Base-by-base conservation (phyloP, 2,113 vertebrate species). In the Leptobrachium leishanense region DNA sequence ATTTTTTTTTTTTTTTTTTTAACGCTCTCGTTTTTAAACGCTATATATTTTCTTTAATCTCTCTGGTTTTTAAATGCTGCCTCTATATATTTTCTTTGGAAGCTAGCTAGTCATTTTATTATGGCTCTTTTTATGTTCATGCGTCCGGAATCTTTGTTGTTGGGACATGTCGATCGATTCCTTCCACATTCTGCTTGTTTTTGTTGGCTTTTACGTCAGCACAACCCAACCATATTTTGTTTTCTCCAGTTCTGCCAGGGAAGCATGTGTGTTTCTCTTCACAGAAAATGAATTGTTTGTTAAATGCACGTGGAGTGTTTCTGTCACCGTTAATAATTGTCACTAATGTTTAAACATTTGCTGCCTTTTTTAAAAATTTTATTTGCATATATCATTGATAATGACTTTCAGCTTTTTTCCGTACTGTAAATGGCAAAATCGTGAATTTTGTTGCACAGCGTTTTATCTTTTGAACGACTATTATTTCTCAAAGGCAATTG, bases 241-340 rank as follows among this genome's bases (percentile, higher is more conserved):
- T 81, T 79, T 74, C 41, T 31, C 77, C 31, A 1, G 7, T 68
- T 70, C 15, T 81, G 78, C 78, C 78, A 74, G 64, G 40, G 57
- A 74, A 62, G 72, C 78, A 68, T 81, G 57, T 74, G 78, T 81
- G 78, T 81, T 81, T 74, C 50, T 63, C 42, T 68, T 72, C 70
- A 81, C 78, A 81, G 72, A 74, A 81, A 68, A 81, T 79, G 42
- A 67, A 73, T 74, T 62, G 78, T 74, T 80, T 80, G 77, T 62
- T 67, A 68, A 59, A 74, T 74, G 54, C 44, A 20, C 73, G 53
- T 68, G 43, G 65, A 50, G 57, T 74, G 5, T 43, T 74, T 20
- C 78, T 44, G 64, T 74, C 78, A 62, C n/a, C 59, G 64, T 67
- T 79, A 68, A 74, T 74, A 68, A 68, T 68, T 40, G 13, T 80